A percentile compares a stretch with the other conserved stretches of the same genome.
phyloP scores from a whole-genome alignment of 2,888 invertebrate species.

The Matsumyia berberina region DNA sequence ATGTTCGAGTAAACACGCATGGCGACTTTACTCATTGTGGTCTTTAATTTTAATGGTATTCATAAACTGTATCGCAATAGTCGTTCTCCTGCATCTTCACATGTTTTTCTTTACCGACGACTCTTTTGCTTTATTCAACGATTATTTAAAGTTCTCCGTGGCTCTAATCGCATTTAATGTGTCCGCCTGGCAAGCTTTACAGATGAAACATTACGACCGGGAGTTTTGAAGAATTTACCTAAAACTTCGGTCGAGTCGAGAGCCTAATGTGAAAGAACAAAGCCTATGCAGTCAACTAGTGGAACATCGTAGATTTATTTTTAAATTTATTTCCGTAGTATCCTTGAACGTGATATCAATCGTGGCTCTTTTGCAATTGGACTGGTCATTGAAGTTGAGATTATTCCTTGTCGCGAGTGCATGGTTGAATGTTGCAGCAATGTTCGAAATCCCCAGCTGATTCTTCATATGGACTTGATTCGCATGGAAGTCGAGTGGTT shows the following conservation, averaged over 20 bases:
- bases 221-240: conserved; percentile 47
- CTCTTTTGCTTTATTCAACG: conserved; percentile 78
- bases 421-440: too few species aligned
- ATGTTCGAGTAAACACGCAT: conserved; percentile 50
- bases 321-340: conserved; percentile 1
- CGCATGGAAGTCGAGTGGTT: too few species aligned
- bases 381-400: too few species aligned
- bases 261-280: background rate
- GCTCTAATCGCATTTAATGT: conserved; percentile 78
- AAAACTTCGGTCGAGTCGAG: conserved; percentile 32
- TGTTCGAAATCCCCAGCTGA: too few species aligned
- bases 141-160: conserved; percentile 78
- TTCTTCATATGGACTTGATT: too few species aligned
- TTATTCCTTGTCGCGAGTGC: too few species aligned
- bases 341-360: too few species aligned
- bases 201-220: conserved; percentile 24
- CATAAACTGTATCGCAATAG: conserved; percentile 53
- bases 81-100: conserved; percentile 71
- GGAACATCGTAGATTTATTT: conserved; percentile 33
- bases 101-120: conserved; percentile 78
- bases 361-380: too few species aligned
- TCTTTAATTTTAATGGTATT: conserved; percentile 67
- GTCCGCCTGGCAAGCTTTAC: conserved; percentile 46
- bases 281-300: conserved; percentile 10
- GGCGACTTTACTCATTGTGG: conserved; percentile 75